Evolutionary conservation across 2,888 invertebrate species (phyloP).

Genomic region (Erebia epiphron): DNA sequence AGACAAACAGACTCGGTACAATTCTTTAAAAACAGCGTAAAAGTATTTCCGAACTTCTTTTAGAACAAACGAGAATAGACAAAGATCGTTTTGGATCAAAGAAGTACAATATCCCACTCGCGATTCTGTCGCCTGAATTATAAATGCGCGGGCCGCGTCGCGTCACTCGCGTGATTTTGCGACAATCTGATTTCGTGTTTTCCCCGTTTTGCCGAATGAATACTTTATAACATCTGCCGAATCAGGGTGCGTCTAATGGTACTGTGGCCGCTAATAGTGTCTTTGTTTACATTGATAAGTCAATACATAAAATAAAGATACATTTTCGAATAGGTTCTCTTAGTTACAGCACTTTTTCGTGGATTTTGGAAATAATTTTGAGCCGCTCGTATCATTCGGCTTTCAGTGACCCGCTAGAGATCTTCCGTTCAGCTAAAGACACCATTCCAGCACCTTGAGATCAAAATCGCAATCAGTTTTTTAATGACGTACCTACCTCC

Average conservation of each 20-base stretch:
- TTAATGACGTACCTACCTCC: no score
- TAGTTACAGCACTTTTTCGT: no score
- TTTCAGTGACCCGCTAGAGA: no score
- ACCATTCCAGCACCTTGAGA: no score
- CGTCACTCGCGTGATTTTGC: slow-evolving; percentile 79
- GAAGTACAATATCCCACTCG: slow-evolving; percentile 57
- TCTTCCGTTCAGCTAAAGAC: no score
- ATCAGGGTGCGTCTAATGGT: slow-evolving; percentile 70
- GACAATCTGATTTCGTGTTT: slow-evolving; percentile 81
- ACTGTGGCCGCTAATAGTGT: slow-evolving; percentile 56
- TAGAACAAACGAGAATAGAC: slow-evolving; percentile 48
- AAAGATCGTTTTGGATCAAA: slow-evolving; percentile 56
- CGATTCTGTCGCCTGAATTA: slow-evolving; percentile 66
- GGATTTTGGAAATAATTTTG: no score
- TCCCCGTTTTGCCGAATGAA: slow-evolving; percentile 76
- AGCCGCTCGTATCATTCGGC: no score
- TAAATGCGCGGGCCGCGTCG: slow-evolving; percentile 68
- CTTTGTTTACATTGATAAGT: slow-evolving; percentile 40
- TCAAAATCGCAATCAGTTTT: no score
- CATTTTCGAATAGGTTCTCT: no score
- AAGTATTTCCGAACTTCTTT: not conserved
- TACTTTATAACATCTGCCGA: slow-evolving; percentile 73
- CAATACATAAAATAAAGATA: not conserved
- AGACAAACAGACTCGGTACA: not conserved
- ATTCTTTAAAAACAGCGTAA: not conserved